Evolutionary conservation across 2,113 vertebrate genomes (phyloP).

Genomic region (Saccopteryx leptura): DNA sequence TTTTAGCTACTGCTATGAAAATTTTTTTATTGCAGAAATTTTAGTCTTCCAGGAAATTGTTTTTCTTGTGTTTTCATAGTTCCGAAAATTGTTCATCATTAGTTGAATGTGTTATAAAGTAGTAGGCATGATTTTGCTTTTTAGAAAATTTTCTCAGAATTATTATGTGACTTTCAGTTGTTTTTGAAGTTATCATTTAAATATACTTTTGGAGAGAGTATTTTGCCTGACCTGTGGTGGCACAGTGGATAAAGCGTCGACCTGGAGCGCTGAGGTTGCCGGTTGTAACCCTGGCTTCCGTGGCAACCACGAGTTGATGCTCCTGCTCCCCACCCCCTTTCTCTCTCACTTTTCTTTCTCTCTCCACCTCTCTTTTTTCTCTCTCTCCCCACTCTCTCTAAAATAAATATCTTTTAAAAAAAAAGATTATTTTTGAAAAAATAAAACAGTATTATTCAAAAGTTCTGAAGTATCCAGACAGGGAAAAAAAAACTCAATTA

Average conservation of each 20-base stretch:
- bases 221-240: neutral
- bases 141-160: slow-evolving; percentile 54
- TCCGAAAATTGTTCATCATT: slow-evolving; percentile 62
- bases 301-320: too few relatives aligned
- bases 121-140: slow-evolving; percentile 31
- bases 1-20: slow-evolving; percentile 40
- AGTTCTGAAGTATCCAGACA: neutral
- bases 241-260: too few relatives aligned
- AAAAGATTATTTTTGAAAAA: neutral
- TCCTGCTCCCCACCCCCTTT: too few relatives aligned
- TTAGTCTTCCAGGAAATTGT: slow-evolving; percentile 45
- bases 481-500: neutral
- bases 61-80: slow-evolving; percentile 36
- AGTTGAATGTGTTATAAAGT: slow-evolving; percentile 58
- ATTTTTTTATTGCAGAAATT: slow-evolving; percentile 45
- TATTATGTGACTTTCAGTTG: slow-evolving; percentile 45
- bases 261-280: too few relatives aligned
- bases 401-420: too few relatives aligned
- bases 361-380: too few relatives aligned
- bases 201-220: slow-evolving; percentile 11
- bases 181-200: slow-evolving; percentile 50
- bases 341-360: too few relatives aligned
- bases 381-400: too few relatives aligned
- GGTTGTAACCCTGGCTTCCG: too few relatives aligned
- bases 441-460: slow-evolving; percentile 23